Evolutionary conservation across 2,797 vertebrate species (phyloP).

Genomic region (Crypturellus tataupa): DNA sequence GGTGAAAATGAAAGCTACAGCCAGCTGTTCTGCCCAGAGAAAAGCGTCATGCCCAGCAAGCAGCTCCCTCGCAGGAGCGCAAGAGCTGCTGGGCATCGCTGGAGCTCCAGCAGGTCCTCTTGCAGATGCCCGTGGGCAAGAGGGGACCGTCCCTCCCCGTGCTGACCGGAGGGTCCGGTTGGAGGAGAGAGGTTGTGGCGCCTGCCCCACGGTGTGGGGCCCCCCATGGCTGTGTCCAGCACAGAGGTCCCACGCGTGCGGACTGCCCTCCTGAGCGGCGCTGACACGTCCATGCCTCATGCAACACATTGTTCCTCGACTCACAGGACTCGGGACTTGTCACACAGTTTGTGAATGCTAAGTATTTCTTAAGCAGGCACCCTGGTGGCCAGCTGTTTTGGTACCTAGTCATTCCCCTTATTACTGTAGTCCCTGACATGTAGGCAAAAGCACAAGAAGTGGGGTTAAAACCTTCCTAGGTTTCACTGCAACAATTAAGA

Average conservation of each 20-base stretch:
- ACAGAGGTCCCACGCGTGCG: not conserved
- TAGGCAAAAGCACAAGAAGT: not conserved
- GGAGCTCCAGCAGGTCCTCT: not conserved
- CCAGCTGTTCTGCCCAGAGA: not conserved
- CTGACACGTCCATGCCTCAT: too few species aligned
- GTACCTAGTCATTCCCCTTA: not conserved
- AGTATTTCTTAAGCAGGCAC: too few species aligned
- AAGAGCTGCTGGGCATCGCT: accelerated
- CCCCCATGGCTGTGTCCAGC: too few species aligned
- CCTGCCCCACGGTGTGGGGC: too few species aligned
- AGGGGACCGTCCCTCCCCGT: not conserved
- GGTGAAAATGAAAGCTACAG: not conserved
- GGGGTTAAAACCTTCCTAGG: not conserved
- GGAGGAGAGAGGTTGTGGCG: too few species aligned
- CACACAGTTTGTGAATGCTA: not conserved
- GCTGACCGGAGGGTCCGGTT: not conserved
- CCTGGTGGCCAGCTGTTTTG: not conserved
- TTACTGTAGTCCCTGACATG: not conserved
- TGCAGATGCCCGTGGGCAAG: not conserved
- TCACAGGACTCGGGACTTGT: not conserved
- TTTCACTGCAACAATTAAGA: not conserved
- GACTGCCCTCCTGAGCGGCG: not conserved
- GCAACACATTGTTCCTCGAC: not conserved
- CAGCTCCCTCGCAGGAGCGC: not conserved
- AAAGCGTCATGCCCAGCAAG: accelerated